A percentile compares a stretch with the other conserved stretches of the same genome.
phyloP scores from a whole-genome alignment of 35 echinoderm and acorn worm species.

The Lytechinus pictus region DNA sequence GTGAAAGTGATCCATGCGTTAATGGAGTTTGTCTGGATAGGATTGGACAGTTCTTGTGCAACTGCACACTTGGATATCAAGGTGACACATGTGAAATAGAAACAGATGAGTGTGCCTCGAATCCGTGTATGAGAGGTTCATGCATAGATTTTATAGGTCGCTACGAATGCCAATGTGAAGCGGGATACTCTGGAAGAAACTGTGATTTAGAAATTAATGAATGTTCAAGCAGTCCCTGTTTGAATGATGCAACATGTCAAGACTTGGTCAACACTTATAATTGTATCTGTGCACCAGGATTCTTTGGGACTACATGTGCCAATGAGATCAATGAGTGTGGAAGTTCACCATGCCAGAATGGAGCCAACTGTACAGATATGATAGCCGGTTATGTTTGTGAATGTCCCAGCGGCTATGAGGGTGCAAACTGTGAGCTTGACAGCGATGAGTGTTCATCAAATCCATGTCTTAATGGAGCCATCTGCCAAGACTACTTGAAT shows the following conservation, averaged over 20 bases:
- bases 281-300: slow-evolving; percentile 62
- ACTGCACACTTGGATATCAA: slow-evolving; percentile 49
- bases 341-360: slow-evolving; percentile 63
- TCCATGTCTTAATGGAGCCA: slow-evolving; percentile 67
- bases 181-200: slow-evolving; percentile 51
- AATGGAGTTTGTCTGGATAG: slow-evolving; percentile 71
- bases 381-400: slow-evolving; percentile 58
- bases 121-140: slow-evolving; percentile 55
- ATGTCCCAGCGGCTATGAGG: slow-evolving; percentile 54
- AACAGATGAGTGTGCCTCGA: slow-evolving; percentile 63
- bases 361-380: slow-evolving; percentile 58
- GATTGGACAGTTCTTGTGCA: slow-evolving; percentile 51
- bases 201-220: slow-evolving; percentile 56
- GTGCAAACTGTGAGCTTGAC: slow-evolving; percentile 57
- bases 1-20: slow-evolving; percentile 48
- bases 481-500: slow-evolving; percentile 58
- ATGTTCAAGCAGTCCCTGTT: slow-evolving; percentile 50
- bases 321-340: slow-evolving; percentile 69
- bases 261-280: slow-evolving; percentile 57
- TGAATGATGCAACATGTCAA: slow-evolving; percentile 43
- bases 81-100: slow-evolving; percentile 57
- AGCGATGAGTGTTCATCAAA: slow-evolving; percentile 50
- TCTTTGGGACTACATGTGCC: slow-evolving; percentile 50
- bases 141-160: slow-evolving; percentile 42
- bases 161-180: slow-evolving; percentile 68